Percentiles rank a stretch among this genome's conserved stretches.
phyloP scores from a whole-genome alignment of 2,888 invertebrate species.

The Alloscopus bannaensis region DNA sequence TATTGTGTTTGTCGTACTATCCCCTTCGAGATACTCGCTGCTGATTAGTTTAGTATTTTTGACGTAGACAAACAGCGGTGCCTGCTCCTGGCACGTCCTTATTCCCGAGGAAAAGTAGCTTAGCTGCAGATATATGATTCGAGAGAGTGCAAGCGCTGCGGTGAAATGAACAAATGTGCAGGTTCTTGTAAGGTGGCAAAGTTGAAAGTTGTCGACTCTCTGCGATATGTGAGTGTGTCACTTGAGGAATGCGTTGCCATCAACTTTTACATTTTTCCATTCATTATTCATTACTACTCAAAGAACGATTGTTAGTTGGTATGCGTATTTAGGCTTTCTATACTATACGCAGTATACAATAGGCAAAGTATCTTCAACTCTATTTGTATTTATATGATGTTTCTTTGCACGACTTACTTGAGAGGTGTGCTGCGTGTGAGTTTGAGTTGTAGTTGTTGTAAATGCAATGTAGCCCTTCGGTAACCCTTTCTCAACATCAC shows the following conservation, averaged over 20 bases:
- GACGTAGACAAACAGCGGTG: slow-evolving; percentile 13
- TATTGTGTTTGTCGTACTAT: slow-evolving; percentile 5
- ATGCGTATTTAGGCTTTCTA: too few relatives aligned
- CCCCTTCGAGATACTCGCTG: slow-evolving; percentile 8
- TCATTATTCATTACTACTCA: slow-evolving; percentile 29
- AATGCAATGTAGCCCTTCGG: too few relatives aligned
- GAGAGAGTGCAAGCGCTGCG: slow-evolving; percentile 10
- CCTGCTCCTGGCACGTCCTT: slow-evolving; percentile 32
- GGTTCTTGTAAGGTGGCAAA: not conserved
- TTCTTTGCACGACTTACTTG: too few relatives aligned
- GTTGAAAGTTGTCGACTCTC: not conserved
- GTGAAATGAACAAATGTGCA: slow-evolving; percentile 43
- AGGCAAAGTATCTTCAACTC: too few relatives aligned
- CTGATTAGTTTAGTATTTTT: slow-evolving; percentile 16
- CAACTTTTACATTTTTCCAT: slow-evolving; percentile 22
- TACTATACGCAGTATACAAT: too few relatives aligned
- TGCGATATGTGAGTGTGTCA: not conserved
- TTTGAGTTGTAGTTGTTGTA: too few relatives aligned
- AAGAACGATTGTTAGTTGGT: too few relatives aligned
- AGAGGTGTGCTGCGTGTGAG: not conserved
- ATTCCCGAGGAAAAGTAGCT: slow-evolving; percentile 34
- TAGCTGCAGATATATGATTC: too few relatives aligned
- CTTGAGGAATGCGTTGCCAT: not conserved
- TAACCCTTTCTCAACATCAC: too few relatives aligned
- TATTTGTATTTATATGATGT: too few relatives aligned